A percentile compares a stretch with the other conserved stretches of the same genome.
Evolutionary conservation across 2,888 invertebrate genomes (phyloP).

Genomic region (Tenodera sinensis): DNA sequence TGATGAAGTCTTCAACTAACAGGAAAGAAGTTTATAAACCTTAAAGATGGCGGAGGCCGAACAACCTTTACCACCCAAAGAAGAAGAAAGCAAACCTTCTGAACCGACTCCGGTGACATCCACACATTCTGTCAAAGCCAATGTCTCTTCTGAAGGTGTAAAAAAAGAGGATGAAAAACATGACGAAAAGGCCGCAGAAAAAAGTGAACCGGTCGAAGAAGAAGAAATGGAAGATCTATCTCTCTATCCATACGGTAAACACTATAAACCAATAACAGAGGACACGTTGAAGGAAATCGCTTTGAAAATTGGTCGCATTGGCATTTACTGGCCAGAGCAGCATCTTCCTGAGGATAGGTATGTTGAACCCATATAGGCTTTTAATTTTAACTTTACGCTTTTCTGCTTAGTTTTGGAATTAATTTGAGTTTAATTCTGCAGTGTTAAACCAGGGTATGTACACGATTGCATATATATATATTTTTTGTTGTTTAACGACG

Average conservation of each 20-base stretch:
- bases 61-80: background rate
- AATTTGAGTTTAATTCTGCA: no score
- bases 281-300: conserved; percentile 57
- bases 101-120: background rate
- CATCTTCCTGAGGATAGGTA: background rate
- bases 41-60: background rate
- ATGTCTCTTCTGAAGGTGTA: no score
- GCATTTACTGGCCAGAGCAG: conserved; percentile 62
- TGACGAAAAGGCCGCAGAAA: background rate
- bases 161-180: background rate
- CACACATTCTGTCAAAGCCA: no score
- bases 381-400: no score
- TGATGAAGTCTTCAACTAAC: no score
- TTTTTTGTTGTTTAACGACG: no score
- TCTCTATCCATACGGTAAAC: background rate
- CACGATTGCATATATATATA: no score
- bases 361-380: background rate
- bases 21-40: no score
- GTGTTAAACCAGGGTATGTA: no score
- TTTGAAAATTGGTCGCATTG: conserved; percentile 58
- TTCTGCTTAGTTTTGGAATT: no score
- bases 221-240: background rate
- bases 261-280: conserved; percentile 45
- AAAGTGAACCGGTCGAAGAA: background rate
- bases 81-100: background rate